A percentile compares a stretch with the other conserved stretches of the same genome.
Evolutionary conservation across 2,888 invertebrate genomes (phyloP).

Genomic region (Venustoraphidia nigricollis): DNA sequence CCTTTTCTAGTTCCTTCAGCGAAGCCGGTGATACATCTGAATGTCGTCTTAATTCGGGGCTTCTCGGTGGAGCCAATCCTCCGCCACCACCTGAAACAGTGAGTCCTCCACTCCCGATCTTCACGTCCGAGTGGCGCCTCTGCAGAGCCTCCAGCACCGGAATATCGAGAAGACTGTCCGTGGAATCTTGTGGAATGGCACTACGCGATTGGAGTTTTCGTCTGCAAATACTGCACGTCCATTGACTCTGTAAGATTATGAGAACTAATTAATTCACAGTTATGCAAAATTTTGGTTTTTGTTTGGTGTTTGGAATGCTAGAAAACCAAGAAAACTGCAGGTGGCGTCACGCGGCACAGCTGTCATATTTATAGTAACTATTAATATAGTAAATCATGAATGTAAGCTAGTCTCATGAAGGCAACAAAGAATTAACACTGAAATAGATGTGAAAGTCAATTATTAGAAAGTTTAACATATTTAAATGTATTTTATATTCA

Average conservation of each 20-base stretch:
- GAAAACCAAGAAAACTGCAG: too few species aligned
- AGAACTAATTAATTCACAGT: neutral
- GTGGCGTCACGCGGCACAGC: too few species aligned
- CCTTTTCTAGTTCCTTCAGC: conserved; percentile 77
- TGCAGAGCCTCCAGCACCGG: conserved; percentile 65
- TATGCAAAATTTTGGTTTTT: too few species aligned
- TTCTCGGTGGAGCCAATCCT: conserved; percentile 68
- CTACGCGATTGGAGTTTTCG: conserved; percentile 59
- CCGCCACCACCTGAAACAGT: conserved; percentile 35
- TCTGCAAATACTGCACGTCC: conserved; percentile 83
- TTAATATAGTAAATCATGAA: too few species aligned
- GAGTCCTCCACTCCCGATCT: conserved; percentile 35
- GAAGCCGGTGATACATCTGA: conserved; percentile 80
- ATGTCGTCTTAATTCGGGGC: conserved; percentile 66
- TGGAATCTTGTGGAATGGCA: conserved; percentile 64
- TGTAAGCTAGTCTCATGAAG: too few species aligned
- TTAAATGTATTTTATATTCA: too few species aligned
- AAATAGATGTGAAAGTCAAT: too few species aligned
- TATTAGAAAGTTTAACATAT: too few species aligned
- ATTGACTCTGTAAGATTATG: conserved; percentile 42
- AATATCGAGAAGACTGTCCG: conserved; percentile 68
- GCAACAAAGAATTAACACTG: too few species aligned
- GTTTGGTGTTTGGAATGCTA: too few species aligned
- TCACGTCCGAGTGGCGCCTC: conserved; percentile 66
- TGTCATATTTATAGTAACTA: too few species aligned